A percentile compares a stretch with the other conserved stretches of the same genome.
Evolutionary conservation across 1,140 invertebrate genomes (phyloP).

Genomic region (Drosophila chauvacae): DNA sequence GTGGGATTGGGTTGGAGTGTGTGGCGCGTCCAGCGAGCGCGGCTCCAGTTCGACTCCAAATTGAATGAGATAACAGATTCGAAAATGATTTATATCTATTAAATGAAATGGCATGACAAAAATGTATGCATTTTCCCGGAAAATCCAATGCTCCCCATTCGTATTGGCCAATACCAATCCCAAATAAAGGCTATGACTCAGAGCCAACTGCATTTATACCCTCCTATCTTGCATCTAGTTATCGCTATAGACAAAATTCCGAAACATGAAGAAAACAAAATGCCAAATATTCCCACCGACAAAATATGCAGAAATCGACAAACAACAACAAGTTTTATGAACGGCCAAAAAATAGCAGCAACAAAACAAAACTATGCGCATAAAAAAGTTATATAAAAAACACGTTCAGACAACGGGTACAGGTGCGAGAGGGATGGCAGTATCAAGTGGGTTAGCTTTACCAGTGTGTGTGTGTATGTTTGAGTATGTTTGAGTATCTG

Average conservation of each 20-base stretch:
- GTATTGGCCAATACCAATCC: constrained; percentile 18
- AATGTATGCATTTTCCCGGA: background rate
- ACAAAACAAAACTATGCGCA: constrained; percentile 67
- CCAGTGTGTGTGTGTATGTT: background rate
- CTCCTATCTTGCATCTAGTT: constrained; percentile 43
- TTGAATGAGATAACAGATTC: constrained; percentile 45
- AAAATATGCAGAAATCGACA: constrained; percentile 62
- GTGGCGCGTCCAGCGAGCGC: background rate
- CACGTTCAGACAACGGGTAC: constrained; percentile 57
- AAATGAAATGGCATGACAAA: constrained; percentile 15
- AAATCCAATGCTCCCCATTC: background rate
- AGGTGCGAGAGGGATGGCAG: constrained; percentile 27
- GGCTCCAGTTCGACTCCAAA: constrained; percentile 16
- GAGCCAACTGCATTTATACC: constrained; percentile 40
- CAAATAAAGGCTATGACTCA: constrained; percentile 28
- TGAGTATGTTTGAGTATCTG: constrained; percentile 39
- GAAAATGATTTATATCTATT: constrained; percentile 32
- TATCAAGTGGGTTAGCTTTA: constrained; percentile 34
- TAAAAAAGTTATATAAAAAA: constrained; percentile 80
- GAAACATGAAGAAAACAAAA: constrained; percentile 50
- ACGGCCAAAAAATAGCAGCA: constrained; percentile 39
- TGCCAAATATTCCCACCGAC: constrained; percentile 74
- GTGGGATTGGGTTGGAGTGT: constrained; percentile 4
- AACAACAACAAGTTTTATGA: constrained; percentile 49
- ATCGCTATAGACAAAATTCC: constrained; percentile 64